Percentiles rank a stretch among this genome's conserved stretches.
phyloP scores from a whole-genome alignment of 2,797 vertebrate species.

The Xenentodon cancila region DNA sequence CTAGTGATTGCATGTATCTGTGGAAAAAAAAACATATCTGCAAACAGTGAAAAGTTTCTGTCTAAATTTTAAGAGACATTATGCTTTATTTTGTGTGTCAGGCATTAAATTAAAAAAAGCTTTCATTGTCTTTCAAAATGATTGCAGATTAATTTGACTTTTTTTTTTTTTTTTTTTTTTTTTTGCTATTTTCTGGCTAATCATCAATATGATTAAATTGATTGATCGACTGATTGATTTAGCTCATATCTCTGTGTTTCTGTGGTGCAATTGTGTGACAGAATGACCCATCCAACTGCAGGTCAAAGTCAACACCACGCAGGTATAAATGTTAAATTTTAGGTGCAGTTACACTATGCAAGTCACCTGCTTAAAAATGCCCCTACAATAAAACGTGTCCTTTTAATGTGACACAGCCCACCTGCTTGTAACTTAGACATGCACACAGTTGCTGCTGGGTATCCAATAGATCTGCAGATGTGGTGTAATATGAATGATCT shows the following conservation, averaged over 20 bases:
- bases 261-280: not conserved
- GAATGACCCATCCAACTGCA: not conserved
- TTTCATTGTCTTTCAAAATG: too few relatives aligned
- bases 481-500: slow-evolving; percentile 65
- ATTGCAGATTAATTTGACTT: not conserved
- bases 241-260: not conserved
- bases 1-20: too few relatives aligned
- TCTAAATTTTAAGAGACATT: too few relatives aligned
- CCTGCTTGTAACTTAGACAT: slow-evolving; percentile 25
- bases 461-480: slow-evolving; percentile 42
- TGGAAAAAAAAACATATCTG: too few relatives aligned
- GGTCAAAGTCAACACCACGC: slow-evolving; percentile 8
- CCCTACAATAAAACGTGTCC: slow-evolving; percentile 43
- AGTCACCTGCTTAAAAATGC: slow-evolving; percentile 3
- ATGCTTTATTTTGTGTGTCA: too few relatives aligned
- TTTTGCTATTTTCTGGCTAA: not conserved
- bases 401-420: slow-evolving; percentile 33
- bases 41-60: too few relatives aligned
- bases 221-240: not conserved
- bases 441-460: slow-evolving; percentile 32
- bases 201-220: not conserved
- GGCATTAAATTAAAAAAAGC: too few relatives aligned
- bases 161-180: too few relatives aligned
- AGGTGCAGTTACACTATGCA: too few relatives aligned
- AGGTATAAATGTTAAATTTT: not conserved